Evolutionary conservation across 2,888 invertebrate genomes (phyloP).

Genomic region (Agapostemon virescens): DNA sequence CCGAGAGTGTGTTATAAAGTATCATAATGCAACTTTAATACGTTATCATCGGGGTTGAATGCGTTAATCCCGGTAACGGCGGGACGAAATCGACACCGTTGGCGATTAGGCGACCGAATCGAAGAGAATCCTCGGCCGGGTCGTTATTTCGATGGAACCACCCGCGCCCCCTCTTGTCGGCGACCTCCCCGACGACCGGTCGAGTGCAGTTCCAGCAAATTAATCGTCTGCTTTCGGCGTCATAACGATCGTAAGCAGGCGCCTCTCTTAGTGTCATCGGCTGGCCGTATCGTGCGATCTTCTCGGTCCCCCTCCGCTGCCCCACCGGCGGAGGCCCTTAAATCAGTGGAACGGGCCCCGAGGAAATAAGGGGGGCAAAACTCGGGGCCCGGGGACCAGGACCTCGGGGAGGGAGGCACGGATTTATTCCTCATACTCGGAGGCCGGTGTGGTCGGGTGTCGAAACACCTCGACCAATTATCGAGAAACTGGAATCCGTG

Average conservation of each 20-base stretch:
- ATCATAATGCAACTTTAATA: neutral
- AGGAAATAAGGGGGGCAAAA: neutral
- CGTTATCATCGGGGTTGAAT: neutral
- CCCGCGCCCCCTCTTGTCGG: neutral
- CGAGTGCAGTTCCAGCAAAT: slow-evolving; percentile 44
- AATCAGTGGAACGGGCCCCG: slow-evolving; percentile 25
- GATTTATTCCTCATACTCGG: slow-evolving; percentile 69
- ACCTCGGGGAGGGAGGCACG: slow-evolving; percentile 27
- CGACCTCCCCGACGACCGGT: slow-evolving; percentile 6
- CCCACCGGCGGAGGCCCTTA: slow-evolving; percentile 18
- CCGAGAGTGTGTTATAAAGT: neutral
- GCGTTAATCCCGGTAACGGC: neutral
- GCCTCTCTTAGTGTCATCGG: slow-evolving; percentile 73
- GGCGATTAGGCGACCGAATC: neutral
- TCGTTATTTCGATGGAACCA: neutral
- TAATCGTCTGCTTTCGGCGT: slow-evolving; percentile 62
- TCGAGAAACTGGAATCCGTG: slow-evolving; percentile 80
- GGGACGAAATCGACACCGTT: neutral
- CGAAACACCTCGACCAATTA: slow-evolving; percentile 81
- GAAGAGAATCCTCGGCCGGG: neutral
- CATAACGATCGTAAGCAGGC: slow-evolving; percentile 71
- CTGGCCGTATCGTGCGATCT: slow-evolving; percentile 70
- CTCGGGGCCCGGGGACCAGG: neutral
- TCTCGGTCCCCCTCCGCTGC: slow-evolving; percentile 31
- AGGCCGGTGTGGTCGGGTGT: slow-evolving; percentile 78